A percentile compares a stretch with the other conserved stretches of the same genome.
These are phyloP conservation scores for Polyommatus icarus DNA, from an alignment of 2,888 invertebrate species.

Conservation along the genomic window DNA sequence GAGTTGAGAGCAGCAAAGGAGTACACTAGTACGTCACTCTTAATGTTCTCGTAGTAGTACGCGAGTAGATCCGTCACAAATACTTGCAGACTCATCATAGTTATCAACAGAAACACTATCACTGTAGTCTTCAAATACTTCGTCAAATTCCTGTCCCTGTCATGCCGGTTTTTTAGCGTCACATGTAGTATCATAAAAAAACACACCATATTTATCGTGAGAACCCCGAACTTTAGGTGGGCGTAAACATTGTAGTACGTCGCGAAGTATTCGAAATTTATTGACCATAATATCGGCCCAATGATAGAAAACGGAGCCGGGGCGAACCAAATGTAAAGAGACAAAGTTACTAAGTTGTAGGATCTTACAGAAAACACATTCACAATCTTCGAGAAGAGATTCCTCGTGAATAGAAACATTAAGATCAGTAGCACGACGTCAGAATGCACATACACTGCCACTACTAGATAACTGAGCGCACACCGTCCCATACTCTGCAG, in stretches of 20 bases:
- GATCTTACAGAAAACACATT: conserved; percentile 51
- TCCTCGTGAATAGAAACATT: conserved; percentile 64
- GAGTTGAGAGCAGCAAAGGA: conserved; percentile 51
- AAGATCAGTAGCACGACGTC: conserved; percentile 56
- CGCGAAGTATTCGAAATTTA: conserved; percentile 39
- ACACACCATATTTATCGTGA: conserved; percentile 52
- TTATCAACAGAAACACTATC: conserved; percentile 54
- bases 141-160: conserved; percentile 41
- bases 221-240: conserved; percentile 52
- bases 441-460: conserved; percentile 50
- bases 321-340: conserved; percentile 49
- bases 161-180: conserved; percentile 42
- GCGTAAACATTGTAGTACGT: conserved; percentile 48
- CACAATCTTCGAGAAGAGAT: conserved; percentile 62
- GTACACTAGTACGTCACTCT: conserved; percentile 37
- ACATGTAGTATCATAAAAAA: conserved; percentile 56
- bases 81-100: conserved; percentile 58
- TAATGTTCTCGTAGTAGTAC: conserved; percentile 38
- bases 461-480: conserved; percentile 40
- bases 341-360: conserved; percentile 45
- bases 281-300: conserved; percentile 42
- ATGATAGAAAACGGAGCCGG: conserved; percentile 52
- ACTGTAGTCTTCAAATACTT: conserved; percentile 47
- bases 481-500: conserved; percentile 7
- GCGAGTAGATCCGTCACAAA: conserved; percentile 52